Conservation (phyloP, 1,140 invertebrate species). For the Yoshiicerus persimilis region DNA sequence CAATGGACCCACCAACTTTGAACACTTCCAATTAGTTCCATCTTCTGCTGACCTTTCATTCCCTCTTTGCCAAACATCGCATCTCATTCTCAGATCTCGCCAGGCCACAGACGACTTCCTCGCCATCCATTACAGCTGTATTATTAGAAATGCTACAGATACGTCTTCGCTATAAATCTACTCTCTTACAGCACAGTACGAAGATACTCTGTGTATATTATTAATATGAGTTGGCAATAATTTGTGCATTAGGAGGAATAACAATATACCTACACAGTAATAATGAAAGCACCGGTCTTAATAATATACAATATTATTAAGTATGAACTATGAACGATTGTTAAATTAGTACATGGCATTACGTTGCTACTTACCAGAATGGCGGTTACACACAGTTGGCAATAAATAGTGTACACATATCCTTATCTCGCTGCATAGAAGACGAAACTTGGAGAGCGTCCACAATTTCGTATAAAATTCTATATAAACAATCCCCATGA, state of each 20-base stretch:
- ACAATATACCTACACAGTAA: too few relatives aligned
- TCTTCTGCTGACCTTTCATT: constrained; percentile 41
- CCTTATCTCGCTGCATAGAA: neutral
- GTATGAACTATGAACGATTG: too few relatives aligned
- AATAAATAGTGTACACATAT: neutral
- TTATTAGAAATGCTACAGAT: neutral
- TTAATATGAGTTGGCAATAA: too few relatives aligned
- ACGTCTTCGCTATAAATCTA: too few relatives aligned
- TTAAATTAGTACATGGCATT: too few relatives aligned
- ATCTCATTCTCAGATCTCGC: neutral
- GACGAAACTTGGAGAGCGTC: neutral
- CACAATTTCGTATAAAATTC: neutral
- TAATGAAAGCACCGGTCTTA: too few relatives aligned
- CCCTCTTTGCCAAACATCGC: constrained; percentile 4
- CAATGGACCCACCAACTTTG: constrained; percentile 19
- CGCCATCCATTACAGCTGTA: neutral
- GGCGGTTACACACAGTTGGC: neutral
- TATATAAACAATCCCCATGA: neutral
- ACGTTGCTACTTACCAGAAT: too few relatives aligned
- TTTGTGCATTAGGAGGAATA: too few relatives aligned
- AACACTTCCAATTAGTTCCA: constrained; percentile 29
- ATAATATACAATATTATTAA: too few relatives aligned
- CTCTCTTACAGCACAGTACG: too few relatives aligned
- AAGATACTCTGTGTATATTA: too few relatives aligned
- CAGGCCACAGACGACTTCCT: neutral